Evolutionary conservation across 2,113 vertebrate genomes (phyloP).

Genomic region (Microcebus tavaratra): DNA sequence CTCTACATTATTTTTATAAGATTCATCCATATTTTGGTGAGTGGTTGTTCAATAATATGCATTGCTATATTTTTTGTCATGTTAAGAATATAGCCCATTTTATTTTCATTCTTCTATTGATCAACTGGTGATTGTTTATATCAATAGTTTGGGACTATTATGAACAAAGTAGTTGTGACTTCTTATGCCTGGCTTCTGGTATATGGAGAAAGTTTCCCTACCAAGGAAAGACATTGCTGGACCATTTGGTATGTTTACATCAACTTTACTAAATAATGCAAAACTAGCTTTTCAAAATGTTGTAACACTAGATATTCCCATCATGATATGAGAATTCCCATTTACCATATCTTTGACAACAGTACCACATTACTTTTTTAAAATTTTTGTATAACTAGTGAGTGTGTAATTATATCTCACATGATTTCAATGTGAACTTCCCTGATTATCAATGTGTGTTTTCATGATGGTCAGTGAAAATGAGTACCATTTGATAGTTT

Average conservation of each 20-base stretch:
- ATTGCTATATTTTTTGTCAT: not conserved
- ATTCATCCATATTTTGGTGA: not conserved
- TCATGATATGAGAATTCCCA: not conserved
- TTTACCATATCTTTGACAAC: not conserved
- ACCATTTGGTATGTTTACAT: not conserved
- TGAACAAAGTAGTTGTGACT: not conserved
- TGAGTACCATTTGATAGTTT: not conserved
- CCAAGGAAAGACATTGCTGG: not conserved
- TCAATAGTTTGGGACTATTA: not conserved
- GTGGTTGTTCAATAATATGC: not conserved
- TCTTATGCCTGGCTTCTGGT: not conserved
- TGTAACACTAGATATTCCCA: not conserved
- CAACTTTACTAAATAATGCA: not conserved
- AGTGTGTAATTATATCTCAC: not conserved
- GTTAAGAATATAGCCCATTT: not conserved
- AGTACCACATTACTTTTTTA: not conserved
- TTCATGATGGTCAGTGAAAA: not conserved
- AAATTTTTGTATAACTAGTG: not conserved
- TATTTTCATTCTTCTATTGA: not conserved
- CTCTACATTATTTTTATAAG: not conserved
- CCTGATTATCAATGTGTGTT: not conserved
- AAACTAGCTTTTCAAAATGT: not conserved
- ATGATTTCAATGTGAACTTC: not conserved
- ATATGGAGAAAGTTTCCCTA: not conserved
- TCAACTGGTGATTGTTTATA: not conserved